Evolutionary conservation across 2,888 invertebrate species (phyloP), one percentile per base, ranked within the genome.

Genomic region (Nymphalis polychloros): DNA sequence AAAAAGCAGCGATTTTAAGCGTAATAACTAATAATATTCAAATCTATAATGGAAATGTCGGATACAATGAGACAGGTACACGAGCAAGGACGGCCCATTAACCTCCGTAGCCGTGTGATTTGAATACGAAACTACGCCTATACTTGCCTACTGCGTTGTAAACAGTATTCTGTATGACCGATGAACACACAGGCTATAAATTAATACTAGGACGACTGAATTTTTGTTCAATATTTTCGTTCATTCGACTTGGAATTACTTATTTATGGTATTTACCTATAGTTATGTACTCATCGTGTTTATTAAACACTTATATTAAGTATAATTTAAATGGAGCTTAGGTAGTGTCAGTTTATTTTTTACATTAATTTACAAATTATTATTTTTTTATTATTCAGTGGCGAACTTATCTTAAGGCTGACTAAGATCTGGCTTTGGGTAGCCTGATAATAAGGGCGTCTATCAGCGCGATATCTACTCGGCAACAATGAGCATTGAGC

Each of bases 81-180:
- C 53, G 60, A 55, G 70, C 76, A 75, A 77, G 79, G 81, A 75
- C 79, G 76, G 72, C 69, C 87, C 86, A 88, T 89, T 90, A 89
- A 85, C 87, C 88, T 87, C 81, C 78, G 77, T 57, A 67, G 64
- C 74, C 69, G 72, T 88, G 92, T 90, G 91, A 87, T 89, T 87
- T 86, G 91, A 91, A 91, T 91, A 89, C 84, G 74, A 82, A 88
- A 87, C 77, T 76, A 77, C 76, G 57, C 55, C 59, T 27, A 20
- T 55, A 55, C 85, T 88, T 84, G 85, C 83, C 84, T 81, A 78
- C 77, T 78, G 73, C 77, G 81, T 73, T 53, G 69, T 66, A 72
- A 69, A 72, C 71, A 71, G 63, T 71, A 67, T 68, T 69, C 70
- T 66, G 48, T 65, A 69, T 60, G 67, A 57, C 71, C 61, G 65